Base-by-base conservation (phyloP, 1,140 invertebrate genomes). In the Tetraneura akinire region DNA sequence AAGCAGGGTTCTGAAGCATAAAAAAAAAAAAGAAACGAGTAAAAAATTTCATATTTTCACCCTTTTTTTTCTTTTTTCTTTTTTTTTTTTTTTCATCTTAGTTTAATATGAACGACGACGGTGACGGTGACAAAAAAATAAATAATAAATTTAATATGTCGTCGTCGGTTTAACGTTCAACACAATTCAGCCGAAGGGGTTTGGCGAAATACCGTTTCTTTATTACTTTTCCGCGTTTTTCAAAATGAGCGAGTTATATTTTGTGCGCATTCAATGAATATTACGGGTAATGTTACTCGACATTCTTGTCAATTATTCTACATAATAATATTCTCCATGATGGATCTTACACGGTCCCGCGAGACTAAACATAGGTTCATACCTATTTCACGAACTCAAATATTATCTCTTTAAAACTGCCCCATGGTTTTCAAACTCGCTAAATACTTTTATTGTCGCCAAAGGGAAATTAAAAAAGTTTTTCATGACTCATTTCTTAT, bases 381-480 rank as follows among this genome's bases (percentile, higher is more conserved):
- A 68, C 45, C 64, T 68, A 4, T 14, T 45, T 62, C 11, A 62
- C 29, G 8, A 62, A 11, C 11, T 18, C 13, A 37, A 37, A 6
- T 32, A n/a, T n/a, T n/a, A n/a, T 32, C 51, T n/a, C 10, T 37
- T 18, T 23, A 55, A 55, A 26, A 76, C 53, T 76, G 53, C 51
- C 32, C 73, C 42, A 29, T 57, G 53, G 51, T 76, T 76, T 76
- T 76, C 32, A 42, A 42, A 57, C 11, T n/a, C n/a, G 42, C 73
- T 76, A 76, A 76, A 76, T 76, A 76, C 73, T 37, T 76, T 76
- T 76, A 76, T 57, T 55, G 73, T 76, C 73, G 53, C 51, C 53
- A 37, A 57, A 76, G 32, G 49, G 51, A 76, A 76, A 76, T 76
- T 76, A 76, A 55, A 76, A 76, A 76, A 76, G 73, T 76, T 76